These are phyloP conservation scores for Xestia sexstrigata DNA, from an alignment of 2,888 invertebrate genomes.

Conservation along the genomic window DNA sequence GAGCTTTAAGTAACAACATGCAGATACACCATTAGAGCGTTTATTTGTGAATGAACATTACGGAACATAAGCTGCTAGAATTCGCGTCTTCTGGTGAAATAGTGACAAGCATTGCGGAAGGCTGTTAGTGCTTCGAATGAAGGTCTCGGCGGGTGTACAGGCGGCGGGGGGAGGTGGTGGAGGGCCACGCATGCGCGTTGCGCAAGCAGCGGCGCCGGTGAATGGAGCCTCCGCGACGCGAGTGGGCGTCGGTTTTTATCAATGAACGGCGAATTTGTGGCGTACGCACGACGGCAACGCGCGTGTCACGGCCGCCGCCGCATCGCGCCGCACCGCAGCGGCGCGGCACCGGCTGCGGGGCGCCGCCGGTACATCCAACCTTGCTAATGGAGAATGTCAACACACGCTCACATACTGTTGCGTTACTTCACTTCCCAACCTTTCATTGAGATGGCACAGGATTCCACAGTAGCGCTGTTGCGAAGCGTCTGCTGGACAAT, in stretches of 20 bases:
- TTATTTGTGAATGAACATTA: constrained; percentile 56
- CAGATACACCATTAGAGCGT: background rate
- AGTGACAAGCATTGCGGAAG: constrained; percentile 77
- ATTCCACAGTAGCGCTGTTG: constrained; percentile 38
- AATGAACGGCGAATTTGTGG: constrained; percentile 89
- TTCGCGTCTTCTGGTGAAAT: constrained; percentile 66
- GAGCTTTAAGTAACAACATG: constrained; percentile 18
- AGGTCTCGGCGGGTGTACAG: constrained; percentile 74
- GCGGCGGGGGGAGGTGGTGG: constrained; percentile 62
- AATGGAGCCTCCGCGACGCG: constrained; percentile 83
- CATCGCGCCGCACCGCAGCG: constrained; percentile 54
- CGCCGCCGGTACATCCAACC: constrained; percentile 72
- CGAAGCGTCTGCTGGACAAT: constrained; percentile 31
- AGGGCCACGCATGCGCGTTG: constrained; percentile 83
- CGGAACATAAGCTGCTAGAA: constrained; percentile 50
- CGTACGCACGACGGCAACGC: constrained; percentile 81
- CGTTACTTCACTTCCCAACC: constrained; percentile 50
- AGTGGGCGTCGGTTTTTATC: constrained; percentile 89
- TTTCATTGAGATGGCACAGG: constrained; percentile 46
- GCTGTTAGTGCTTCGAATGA: constrained; percentile 73
- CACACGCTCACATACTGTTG: constrained; percentile 71
- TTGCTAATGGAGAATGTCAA: constrained; percentile 86
- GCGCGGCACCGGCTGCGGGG: constrained; percentile 63
- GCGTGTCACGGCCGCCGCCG: constrained; percentile 84
- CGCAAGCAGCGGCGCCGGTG: constrained; percentile 87